Percentiles rank a stretch among this genome's conserved stretches.
Conservation (phyloP, 2,113 vertebrate genomes). For the Hirundichthys speculiger region DNA sequence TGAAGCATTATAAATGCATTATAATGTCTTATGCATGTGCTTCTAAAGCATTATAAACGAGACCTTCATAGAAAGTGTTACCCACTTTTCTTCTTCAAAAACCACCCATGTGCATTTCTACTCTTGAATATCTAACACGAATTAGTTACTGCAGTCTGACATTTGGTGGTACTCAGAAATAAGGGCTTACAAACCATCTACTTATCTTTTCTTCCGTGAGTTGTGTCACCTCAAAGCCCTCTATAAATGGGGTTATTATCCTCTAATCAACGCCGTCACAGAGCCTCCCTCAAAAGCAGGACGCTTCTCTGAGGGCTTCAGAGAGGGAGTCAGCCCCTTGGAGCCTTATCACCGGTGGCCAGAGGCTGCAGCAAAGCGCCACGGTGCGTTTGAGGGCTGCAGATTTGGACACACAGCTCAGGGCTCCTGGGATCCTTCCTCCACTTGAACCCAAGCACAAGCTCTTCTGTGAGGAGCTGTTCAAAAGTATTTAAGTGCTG, state of each 20-base stretch:
- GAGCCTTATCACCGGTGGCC: constrained; percentile 63
- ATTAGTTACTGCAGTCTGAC: constrained; percentile 19
- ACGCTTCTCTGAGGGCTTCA: constrained; percentile 33
- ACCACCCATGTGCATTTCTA: not conserved
- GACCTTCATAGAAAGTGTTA: too few relatives aligned
- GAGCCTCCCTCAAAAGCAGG: constrained; percentile 51
- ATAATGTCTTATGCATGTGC: too few relatives aligned
- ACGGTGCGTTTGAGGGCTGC: constrained; percentile 38
- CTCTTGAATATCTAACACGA: not conserved
- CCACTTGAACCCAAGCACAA: constrained; percentile 19
- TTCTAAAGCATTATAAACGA: too few relatives aligned
- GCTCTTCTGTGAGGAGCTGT: constrained; percentile 19
- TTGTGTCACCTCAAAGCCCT: constrained; percentile 62
- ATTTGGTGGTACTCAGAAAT: constrained; percentile 43
- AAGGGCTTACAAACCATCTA: constrained; percentile 38
- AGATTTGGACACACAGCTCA: constrained; percentile 60
- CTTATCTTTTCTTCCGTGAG: constrained; percentile 41
- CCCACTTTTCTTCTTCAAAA: not conserved
- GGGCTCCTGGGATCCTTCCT: constrained; percentile 19
- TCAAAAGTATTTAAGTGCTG: constrained; percentile 5
- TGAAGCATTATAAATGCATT: too few relatives aligned
- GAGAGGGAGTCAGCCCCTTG: constrained; percentile 36
- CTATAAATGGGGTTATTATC: constrained; percentile 70
- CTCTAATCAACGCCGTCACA: constrained; percentile 71
- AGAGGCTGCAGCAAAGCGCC: constrained; percentile 63